phyloP scores from a whole-genome alignment of 2,797 vertebrate species.

The Chelon auratus region DNA sequence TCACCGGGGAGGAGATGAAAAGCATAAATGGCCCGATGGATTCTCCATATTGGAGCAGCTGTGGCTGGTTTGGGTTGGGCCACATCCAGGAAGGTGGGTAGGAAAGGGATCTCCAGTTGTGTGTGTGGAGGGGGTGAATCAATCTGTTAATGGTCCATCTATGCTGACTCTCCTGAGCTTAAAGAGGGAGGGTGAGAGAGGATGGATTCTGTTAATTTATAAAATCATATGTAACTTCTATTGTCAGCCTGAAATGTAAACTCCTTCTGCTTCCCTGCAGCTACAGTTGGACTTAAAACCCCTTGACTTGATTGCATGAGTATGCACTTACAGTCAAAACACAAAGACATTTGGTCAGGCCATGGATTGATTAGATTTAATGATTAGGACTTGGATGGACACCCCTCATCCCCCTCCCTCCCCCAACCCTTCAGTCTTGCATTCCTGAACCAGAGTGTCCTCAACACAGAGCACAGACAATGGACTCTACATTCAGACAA shows the following conservation, averaged over 20 bases:
- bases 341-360: constrained; percentile 65
- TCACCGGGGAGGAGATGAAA: constrained; percentile 66
- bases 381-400: constrained; percentile 75
- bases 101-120: constrained; percentile 69
- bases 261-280: neutral
- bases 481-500: constrained; percentile 68
- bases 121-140: constrained; percentile 24
- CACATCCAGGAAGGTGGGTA: constrained; percentile 79
- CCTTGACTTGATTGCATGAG: neutral
- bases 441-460: constrained; percentile 69
- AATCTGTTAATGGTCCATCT: constrained; percentile 59
- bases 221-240: constrained; percentile 31
- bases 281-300: constrained; percentile 24
- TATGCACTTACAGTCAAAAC: constrained; percentile 50
- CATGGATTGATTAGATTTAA: constrained; percentile 83
- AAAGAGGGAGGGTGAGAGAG: constrained; percentile 58
- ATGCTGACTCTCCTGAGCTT: constrained; percentile 41
- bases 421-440: constrained; percentile 55
- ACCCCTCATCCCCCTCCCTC: constrained; percentile 29
- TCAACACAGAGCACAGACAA: constrained; percentile 65
- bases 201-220: constrained; percentile 35
- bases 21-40: constrained; percentile 77
- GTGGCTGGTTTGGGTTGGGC: constrained; percentile 71
- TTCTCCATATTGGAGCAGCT: constrained; percentile 82
- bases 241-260: constrained; percentile 29